Base-by-base conservation (phyloP, 2,797 vertebrate genomes). In the Neosilurus mollespiculum region DNA sequence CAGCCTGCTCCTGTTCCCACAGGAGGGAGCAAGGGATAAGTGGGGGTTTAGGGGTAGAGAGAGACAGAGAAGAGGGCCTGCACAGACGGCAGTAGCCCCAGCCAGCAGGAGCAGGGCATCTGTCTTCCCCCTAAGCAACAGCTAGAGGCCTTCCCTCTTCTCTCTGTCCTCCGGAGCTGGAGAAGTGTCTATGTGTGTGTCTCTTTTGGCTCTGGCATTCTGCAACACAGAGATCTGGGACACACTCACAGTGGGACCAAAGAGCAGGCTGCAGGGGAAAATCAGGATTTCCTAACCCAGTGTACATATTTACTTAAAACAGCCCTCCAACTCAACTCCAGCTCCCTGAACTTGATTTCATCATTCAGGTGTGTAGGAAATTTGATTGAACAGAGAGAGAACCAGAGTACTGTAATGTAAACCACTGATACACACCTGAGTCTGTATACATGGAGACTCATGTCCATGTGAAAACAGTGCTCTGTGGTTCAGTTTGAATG, bases 31-130 rank as follows among this genome's bases (percentile, higher is more conserved):
- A 30, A 51, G 78, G 81, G 81, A 85, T 69, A 82, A 66, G 84
- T 71, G 82, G 81, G 82, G 75, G 86, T 81, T 43, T 82, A 87
- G 89, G 85, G 77, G 82, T 75, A 20, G 62, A n/a, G 58, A 65
- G 86, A 88, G 69, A 85, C 83, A 86, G 86, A 82, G 87, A 87
- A 90, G 89, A 88, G 86, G 87, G 92, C 89, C 89, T 90, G 90
- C 88, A 67, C 90, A 92, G 90, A 90, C 91, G 90, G 91, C 87
- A 69, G 82, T 84, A 83, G 78, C 87, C 89, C 82, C 90, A 92
- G 92, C 93, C 92, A 93, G 92, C 90, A 93, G 90, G 90, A 93
- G 91, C 91, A 88, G 90, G 93, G 91, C 94, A 94, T 93, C 92
- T 93, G 92, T 90, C 92, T 84, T 83, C 89, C 87, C 90, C 85